phyloP scores from a whole-genome alignment of 1,140 invertebrate genomes.

The Agrilus planipennis region DNA sequence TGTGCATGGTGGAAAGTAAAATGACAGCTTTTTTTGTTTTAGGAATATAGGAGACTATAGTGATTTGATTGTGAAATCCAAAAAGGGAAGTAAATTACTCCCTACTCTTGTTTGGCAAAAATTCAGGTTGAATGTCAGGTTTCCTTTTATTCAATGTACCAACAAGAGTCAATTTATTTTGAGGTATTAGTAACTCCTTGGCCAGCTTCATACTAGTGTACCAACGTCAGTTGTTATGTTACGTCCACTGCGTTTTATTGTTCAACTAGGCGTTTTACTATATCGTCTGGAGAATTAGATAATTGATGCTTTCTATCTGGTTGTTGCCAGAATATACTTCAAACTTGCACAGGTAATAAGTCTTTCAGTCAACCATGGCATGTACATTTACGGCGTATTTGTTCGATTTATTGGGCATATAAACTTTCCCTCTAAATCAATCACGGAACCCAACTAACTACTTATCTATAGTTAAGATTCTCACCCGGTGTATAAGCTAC shows the following conservation, averaged over 20 bases:
- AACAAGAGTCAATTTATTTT: constrained; percentile 12
- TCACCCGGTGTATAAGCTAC: too few relatives aligned
- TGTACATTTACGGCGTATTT: constrained; percentile 17
- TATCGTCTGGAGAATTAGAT: background rate
- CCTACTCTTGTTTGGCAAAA: constrained; percentile 17
- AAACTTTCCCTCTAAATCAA: constrained; percentile 7
- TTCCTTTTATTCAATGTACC: constrained; percentile 19
- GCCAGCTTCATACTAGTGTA: constrained; percentile 10
- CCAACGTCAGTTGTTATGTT: constrained; percentile 14
- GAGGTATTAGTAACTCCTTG: constrained; percentile 3
- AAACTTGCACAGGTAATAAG: constrained; percentile 17
- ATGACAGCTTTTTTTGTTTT: constrained; percentile 22
- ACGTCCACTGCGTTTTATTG: constrained; percentile 20
- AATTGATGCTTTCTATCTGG: background rate
- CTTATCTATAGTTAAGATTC: constrained; percentile 15
- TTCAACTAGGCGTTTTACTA: constrained; percentile 18
- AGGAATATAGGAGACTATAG: constrained; percentile 25
- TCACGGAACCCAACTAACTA: constrained; percentile 11
- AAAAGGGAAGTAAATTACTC: constrained; percentile 13
- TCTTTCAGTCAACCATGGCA: constrained; percentile 16
- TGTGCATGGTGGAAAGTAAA: constrained; percentile 25
- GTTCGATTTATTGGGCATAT: constrained; percentile 2
- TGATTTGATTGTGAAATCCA: constrained; percentile 20
- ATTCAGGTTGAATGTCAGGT: constrained; percentile 17
- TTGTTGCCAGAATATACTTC: constrained; percentile 23